Conservation (phyloP, 2,888 invertebrate species). For the Troglohyphantes excavatus region DNA sequence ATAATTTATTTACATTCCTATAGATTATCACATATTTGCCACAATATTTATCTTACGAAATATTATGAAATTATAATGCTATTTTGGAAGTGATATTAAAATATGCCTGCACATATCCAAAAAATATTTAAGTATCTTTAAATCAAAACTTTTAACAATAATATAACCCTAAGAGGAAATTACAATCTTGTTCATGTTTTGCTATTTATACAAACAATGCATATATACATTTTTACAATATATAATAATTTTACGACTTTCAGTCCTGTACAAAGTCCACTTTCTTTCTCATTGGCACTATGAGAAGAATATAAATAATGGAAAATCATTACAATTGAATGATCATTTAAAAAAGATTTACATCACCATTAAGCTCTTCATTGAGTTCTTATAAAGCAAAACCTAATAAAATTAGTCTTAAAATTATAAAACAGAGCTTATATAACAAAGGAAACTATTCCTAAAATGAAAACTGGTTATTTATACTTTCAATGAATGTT, state of each 20-base stretch:
- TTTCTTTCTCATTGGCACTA: slow-evolving; percentile 26
- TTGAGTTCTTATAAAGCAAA: neutral
- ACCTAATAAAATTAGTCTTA: neutral
- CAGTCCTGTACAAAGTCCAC: slow-evolving; percentile 45
- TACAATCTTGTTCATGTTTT: slow-evolving; percentile 42
- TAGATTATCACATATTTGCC: slow-evolving; percentile 26
- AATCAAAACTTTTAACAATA: slow-evolving; percentile 10
- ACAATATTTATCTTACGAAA: slow-evolving; percentile 14
- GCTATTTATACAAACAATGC: slow-evolving; percentile 34
- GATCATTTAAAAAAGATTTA: neutral
- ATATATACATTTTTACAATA: slow-evolving; percentile 69
- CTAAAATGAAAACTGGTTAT: too few relatives aligned
- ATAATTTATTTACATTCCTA: slow-evolving; percentile 18
- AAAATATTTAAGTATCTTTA: slow-evolving; percentile 54
- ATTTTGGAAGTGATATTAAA: slow-evolving; percentile 20
- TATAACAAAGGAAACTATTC: neutral
- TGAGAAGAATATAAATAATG: slow-evolving; percentile 32
- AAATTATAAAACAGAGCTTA: neutral
- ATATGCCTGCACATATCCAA: neutral
- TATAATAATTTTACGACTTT: neutral
- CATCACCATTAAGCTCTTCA: slow-evolving; percentile 26
- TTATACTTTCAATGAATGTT: too few relatives aligned
- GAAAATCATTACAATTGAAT: slow-evolving; percentile 25
- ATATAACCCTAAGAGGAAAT: slow-evolving; percentile 27
- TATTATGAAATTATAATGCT: neutral